Percentiles rank a stretch among this genome's conserved stretches.
These are phyloP conservation scores for Eleginops maclovinus DNA, from an alignment of 2,113 vertebrate genomes.

Conservation along the genomic window DNA sequence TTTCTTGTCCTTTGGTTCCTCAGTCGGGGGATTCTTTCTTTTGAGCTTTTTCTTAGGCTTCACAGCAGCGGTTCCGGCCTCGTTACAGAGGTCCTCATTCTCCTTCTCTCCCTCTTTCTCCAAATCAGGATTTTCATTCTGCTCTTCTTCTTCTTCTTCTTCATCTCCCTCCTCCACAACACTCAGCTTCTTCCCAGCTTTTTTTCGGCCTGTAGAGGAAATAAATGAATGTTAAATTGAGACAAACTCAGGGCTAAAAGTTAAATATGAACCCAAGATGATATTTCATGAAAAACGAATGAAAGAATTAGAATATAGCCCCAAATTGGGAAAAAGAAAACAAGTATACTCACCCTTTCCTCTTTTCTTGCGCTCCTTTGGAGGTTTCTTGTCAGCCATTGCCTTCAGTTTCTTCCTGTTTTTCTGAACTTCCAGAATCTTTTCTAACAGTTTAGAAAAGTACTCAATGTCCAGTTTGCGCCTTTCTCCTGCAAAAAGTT, in stretches of 20 bases:
- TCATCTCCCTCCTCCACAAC: conserved; percentile 68
- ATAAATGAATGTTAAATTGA: background rate
- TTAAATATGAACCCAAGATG: background rate
- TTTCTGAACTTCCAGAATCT: conserved; percentile 88
- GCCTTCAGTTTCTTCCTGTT: conserved; percentile 85
- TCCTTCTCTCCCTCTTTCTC: conserved; percentile 86
- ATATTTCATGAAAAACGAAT: background rate
- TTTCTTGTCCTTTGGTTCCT: conserved; percentile 57
- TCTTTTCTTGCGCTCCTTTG: conserved; percentile 52
- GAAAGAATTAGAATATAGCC: background rate
- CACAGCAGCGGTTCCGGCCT: conserved; percentile 37
- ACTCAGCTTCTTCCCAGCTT: conserved; percentile 47
- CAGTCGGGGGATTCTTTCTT: conserved; percentile 70
- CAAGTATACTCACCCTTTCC: conserved; percentile 39
- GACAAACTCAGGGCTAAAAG: background rate
- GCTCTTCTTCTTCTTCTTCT: conserved; percentile 64
- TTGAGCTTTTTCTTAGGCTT: conserved; percentile 79
- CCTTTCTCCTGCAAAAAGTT: conserved; percentile 86
- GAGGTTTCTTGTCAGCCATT: conserved; percentile 40
- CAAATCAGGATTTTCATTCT: conserved; percentile 47
- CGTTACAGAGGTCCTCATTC: conserved; percentile 83
- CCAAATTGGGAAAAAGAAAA: background rate
- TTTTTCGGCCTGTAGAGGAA: conserved; percentile 49
- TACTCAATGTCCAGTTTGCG: conserved; percentile 92
- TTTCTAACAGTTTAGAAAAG: conserved; percentile 92